phyloP scores from a whole-genome alignment of 2,113 vertebrate genomes.

The Sander vitreus region DNA sequence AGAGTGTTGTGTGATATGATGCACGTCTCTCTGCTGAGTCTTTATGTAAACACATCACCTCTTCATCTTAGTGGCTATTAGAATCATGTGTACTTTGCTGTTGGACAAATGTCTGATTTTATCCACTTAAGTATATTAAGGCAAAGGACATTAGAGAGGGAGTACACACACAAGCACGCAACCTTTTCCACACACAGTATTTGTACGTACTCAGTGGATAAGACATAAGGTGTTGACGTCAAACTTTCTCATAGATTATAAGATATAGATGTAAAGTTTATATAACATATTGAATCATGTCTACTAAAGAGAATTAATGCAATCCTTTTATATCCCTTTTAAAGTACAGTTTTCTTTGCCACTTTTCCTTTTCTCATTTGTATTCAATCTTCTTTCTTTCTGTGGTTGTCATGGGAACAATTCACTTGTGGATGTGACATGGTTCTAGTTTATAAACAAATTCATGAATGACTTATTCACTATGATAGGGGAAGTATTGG shows the following conservation, averaged over 20 bases:
- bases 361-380: not conserved
- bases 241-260: conserved; percentile 27
- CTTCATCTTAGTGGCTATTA: conserved; percentile 10
- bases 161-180: not conserved
- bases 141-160: conserved; percentile 4
- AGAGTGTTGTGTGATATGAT: conserved; percentile 19
- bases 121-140: conserved; percentile 23
- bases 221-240: conserved; percentile 35
- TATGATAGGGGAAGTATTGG: conserved; percentile 15
- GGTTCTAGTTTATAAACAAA: conserved; percentile 42
- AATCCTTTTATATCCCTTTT: conserved; percentile 33
- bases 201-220: conserved; percentile 16
- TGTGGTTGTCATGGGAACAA: conserved; percentile 61
- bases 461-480: conserved; percentile 43
- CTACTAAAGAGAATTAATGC: conserved; percentile 26
- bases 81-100: conserved; percentile 25
- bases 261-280: conserved; percentile 54
- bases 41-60: conserved; percentile 33
- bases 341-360: conserved; percentile 12
- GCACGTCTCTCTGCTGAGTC: conserved; percentile 18
- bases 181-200: conserved; percentile 15
- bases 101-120: conserved; percentile 17
- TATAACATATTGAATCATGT: conserved; percentile 31
- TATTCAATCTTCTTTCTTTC: not conserved
- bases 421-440: conserved; percentile 23